A percentile compares a stretch with the other conserved stretches of the same genome.
Evolutionary conservation across 2,113 vertebrate species (phyloP).

Genomic region (Varanus komodoensis): DNA sequence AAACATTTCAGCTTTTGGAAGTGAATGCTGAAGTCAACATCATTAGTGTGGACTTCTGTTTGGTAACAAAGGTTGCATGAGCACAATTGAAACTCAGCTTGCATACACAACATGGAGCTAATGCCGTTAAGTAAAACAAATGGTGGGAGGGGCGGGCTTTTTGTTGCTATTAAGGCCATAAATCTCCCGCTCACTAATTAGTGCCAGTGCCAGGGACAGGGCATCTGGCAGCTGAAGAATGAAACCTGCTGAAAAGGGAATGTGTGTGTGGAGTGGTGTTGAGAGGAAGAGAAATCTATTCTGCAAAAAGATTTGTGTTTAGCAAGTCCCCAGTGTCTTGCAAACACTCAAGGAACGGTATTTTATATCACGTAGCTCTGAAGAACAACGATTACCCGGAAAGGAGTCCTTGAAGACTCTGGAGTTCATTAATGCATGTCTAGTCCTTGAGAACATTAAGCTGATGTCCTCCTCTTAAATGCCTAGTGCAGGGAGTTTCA

Average conservation of each 20-base stretch:
- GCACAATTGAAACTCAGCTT: neutral
- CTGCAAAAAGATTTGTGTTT: constrained; percentile 20
- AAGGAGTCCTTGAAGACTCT: constrained; percentile 36
- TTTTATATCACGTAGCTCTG: constrained; percentile 52
- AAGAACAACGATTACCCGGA: constrained; percentile 39
- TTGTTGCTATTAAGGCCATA: constrained; percentile 13
- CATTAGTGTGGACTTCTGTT: fast-evolving
- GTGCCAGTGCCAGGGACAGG: neutral
- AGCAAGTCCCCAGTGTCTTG: neutral
- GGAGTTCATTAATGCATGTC: constrained; percentile 30
- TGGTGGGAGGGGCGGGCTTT: constrained; percentile 23
- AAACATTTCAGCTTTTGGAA: neutral
- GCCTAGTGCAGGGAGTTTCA: constrained; percentile 6
- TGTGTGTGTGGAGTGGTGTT: neutral
- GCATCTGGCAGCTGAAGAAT: constrained; percentile 36
- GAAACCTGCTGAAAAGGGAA: constrained; percentile 17
- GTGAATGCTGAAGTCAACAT: neutral
- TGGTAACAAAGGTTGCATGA: neutral
- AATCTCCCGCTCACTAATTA: neutral
- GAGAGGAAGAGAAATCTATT: neutral
- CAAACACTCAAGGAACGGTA: constrained; percentile 41
- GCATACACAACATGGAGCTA: constrained; percentile 3
- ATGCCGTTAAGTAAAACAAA: constrained; percentile 20
- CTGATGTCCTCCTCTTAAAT: neutral
- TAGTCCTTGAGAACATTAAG: constrained; percentile 12